These are phyloP conservation scores for Bilobella aurantiaca DNA, from an alignment of 1,140 invertebrate genomes.

Conservation along the genomic window DNA sequence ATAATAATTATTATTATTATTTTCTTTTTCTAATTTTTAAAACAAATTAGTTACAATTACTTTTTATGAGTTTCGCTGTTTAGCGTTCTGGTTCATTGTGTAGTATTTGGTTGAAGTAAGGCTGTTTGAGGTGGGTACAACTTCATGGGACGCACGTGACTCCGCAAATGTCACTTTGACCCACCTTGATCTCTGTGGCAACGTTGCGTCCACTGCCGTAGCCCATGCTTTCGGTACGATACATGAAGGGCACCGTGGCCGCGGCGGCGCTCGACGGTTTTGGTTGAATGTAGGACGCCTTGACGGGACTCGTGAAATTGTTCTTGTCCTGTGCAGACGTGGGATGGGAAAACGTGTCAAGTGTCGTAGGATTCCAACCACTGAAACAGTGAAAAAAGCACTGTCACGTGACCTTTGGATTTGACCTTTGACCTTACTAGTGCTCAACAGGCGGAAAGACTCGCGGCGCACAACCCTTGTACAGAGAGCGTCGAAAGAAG, in stretches of 20 bases:
- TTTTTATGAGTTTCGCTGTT: too few relatives aligned
- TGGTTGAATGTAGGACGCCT: conserved; percentile 3
- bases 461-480: conserved; percentile 13
- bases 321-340: conserved; percentile 6
- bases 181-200: not conserved
- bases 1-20: too few relatives aligned
- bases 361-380: conserved; percentile 5
- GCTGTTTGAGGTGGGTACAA: too few relatives aligned
- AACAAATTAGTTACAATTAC: too few relatives aligned
- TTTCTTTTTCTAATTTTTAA: too few relatives aligned
- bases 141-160: not conserved
- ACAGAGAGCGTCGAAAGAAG: conserved; percentile 13
- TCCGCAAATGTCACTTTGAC: not conserved
- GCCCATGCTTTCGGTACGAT: not conserved
- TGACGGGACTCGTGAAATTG: conserved; percentile 4
- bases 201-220: conserved; percentile 4
- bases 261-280: not conserved
- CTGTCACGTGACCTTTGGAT: not conserved
- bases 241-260: conserved; percentile 6
- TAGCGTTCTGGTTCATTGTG: too few relatives aligned
- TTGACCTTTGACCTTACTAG: not conserved
- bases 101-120: too few relatives aligned
- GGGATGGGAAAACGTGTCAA: not conserved
- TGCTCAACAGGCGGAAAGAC: conserved; percentile 2
- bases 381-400: not conserved